phyloP scores from a whole-genome alignment of 2,113 vertebrate genomes.

The Neopipo cinnamomea region DNA sequence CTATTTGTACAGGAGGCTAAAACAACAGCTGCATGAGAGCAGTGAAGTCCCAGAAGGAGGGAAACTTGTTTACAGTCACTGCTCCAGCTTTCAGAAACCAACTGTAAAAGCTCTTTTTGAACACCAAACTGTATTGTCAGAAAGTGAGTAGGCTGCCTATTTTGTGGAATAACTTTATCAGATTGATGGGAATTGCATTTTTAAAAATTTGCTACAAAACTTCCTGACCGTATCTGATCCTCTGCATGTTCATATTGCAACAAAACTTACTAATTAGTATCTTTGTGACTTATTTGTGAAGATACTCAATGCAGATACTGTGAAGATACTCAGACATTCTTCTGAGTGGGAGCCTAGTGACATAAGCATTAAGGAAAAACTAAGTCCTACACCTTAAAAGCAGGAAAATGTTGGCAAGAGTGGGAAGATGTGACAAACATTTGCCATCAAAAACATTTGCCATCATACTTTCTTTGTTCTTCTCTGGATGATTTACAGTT shows the following conservation, averaged over 20 bases:
- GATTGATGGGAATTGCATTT: not conserved
- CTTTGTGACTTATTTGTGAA: not conserved
- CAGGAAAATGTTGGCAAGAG: not conserved
- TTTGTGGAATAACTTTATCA: not conserved
- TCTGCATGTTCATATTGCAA: not conserved
- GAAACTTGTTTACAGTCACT: not conserved
- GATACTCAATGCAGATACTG: not conserved
- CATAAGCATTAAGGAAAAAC: not conserved
- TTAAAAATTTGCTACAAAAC: not conserved
- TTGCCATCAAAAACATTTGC: not conserved
- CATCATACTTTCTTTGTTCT: not conserved
- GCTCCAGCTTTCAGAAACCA: not conserved
- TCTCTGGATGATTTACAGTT: not conserved
- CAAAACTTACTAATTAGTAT: not conserved
- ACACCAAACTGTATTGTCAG: not conserved
- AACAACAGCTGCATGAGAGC: slow-evolving; percentile 55
- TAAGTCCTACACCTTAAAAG: not conserved
- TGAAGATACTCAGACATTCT: too few species aligned
- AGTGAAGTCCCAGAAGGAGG: not conserved
- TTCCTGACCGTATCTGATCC: not conserved
- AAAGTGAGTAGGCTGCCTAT: not conserved
- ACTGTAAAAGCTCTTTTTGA: not conserved
- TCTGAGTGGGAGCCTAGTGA: not conserved
- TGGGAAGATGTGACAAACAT: not conserved
- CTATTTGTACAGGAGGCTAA: slow-evolving; percentile 42